These are phyloP conservation scores for Pyrochroa serraticornis DNA, from an alignment of 2,888 invertebrate genomes.

Conservation along the genomic window DNA sequence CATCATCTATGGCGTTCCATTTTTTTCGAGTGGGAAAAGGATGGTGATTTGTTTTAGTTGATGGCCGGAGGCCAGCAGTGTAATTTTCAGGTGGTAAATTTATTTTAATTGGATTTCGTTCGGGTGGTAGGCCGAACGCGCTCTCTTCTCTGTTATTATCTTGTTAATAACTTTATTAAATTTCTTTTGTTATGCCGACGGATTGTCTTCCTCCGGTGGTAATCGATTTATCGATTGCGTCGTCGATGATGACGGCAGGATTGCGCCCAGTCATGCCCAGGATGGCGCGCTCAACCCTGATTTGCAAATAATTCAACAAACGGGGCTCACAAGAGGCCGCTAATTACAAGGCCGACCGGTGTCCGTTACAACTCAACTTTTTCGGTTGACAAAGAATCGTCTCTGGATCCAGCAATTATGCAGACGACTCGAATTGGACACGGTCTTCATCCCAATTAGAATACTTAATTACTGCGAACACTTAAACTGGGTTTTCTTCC, in stretches of 20 bases:
- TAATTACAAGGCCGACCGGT: no score
- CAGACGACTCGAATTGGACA: no score
- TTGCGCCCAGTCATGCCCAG: conserved; percentile 4
- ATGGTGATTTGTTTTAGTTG: no score
- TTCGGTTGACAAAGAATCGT: no score
- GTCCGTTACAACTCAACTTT: no score
- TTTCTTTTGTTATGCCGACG: conserved; percentile 27
- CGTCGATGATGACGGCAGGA: not conserved
- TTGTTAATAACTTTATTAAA: conserved; percentile 50
- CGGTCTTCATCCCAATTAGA: no score
- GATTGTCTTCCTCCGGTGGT: conserved; percentile 4
- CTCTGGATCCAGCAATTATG: no score
- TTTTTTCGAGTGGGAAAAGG: no score
- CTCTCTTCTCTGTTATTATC: conserved; percentile 37
- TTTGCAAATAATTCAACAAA: not conserved
- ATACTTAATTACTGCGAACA: no score
- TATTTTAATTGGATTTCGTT: conserved; percentile 48
- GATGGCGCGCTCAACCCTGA: not conserved
- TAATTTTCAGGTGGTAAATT: conserved; percentile 46
- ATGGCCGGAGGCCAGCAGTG: conserved; percentile 27
- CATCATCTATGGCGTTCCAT: no score
- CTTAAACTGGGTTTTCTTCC: no score
- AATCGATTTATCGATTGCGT: conserved; percentile 10
- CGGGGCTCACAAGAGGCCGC: no score
- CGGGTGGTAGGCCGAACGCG: conserved; percentile 37